Evolutionary conservation across 2,113 vertebrate genomes (phyloP), one percentile per base, ranked within the genome.

Genomic region (Cyprinodon brontotheroides): DNA sequence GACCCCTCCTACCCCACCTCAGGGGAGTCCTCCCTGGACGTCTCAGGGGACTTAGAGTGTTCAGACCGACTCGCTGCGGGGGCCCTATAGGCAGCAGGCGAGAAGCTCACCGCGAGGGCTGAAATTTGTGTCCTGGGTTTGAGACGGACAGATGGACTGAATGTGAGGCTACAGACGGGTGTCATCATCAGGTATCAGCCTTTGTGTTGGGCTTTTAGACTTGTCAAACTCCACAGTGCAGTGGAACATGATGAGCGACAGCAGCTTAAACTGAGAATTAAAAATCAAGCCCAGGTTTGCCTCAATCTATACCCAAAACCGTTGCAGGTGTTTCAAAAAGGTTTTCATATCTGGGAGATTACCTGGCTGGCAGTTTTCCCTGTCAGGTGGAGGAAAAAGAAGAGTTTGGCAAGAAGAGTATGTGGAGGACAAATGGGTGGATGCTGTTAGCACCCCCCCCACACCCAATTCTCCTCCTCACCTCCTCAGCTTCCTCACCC

Each of bases 341-440:
- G 73, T 72, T 43, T 71, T 72, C 61, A 59, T 48, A 29, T 40
- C 50, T 38, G 22, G 65, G 72, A 75, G 76, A 61, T 37, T 59
- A 39, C 72, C 14, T 50, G 1, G 68, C 3, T 80, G 50, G 70
- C 74, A 29, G 53, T 67, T 72, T 68, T 76, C 63, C 62, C 3
- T 75, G 77, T 85, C 75, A 85, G 78, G 68, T 39, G 61, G 70
- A 77, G 66, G 74, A 80, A 81, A 86, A 81, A 82, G 70, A 86
- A 75, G 85, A 87, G 82, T 85, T 90, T 88, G 83, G 74, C 72
- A 50, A 68, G 75, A 78, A 60, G 86, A 86, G 84, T 79, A 84
- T 67, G 73, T 77, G 79, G 85, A 89, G 86, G 87, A 87, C 78
- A 81, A 86, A 80, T 65, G 84, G 87, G 68, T 86, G 88, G 90